These are phyloP conservation scores for Sebastes steindachneri DNA, from an alignment of 2,797 vertebrate genomes.

Conservation along the genomic window DNA sequence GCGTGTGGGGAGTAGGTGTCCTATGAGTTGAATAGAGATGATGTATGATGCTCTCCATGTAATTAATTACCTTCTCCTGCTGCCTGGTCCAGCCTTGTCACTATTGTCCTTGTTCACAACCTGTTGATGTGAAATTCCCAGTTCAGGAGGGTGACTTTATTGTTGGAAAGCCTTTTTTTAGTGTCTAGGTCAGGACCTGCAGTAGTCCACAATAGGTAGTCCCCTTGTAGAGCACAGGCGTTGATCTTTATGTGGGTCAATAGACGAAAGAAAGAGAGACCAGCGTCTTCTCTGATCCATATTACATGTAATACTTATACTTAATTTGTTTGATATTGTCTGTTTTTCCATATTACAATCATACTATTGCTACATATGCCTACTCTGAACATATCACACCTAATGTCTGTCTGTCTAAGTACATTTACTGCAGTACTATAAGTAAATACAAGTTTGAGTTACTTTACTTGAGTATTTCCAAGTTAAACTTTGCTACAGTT, in stretches of 20 bases:
- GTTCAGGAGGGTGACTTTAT: constrained; percentile 11
- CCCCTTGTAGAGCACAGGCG: not conserved
- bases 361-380: not conserved
- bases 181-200: not conserved
- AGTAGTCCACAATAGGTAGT: not conserved
- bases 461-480: not conserved
- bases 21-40: constrained; percentile 29
- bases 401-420: not conserved
- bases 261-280: not conserved
- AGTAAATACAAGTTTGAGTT: not conserved
- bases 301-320: not conserved
- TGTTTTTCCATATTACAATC: not conserved
- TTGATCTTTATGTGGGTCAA: not conserved
- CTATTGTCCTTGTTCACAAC: constrained; percentile 46
- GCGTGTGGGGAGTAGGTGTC: constrained; percentile 16
- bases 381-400: not conserved
- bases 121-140: constrained; percentile 30
- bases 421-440: not conserved
- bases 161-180: constrained; percentile 23
- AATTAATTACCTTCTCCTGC: constrained; percentile 64
- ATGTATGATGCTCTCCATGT: constrained; percentile 44
- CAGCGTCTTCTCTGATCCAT: not conserved
- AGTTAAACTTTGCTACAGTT: not conserved
- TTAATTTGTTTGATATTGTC: not conserved
- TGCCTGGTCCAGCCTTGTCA: constrained; percentile 23